Conservation (phyloP, 2,797 vertebrate species). For the Ataeniobius toweri region DNA sequence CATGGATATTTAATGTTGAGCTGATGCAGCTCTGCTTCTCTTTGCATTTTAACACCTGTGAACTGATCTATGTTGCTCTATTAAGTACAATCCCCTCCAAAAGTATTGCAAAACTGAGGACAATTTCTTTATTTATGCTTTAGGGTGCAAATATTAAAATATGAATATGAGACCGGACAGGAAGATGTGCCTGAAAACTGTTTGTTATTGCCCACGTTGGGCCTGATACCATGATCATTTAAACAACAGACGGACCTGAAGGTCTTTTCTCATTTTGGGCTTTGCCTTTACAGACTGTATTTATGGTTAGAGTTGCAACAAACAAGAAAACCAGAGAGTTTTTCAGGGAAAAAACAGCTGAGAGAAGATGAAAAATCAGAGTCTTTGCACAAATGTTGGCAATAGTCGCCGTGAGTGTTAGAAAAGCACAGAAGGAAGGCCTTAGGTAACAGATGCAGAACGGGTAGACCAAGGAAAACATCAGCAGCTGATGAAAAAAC, state of each 20-base stretch:
- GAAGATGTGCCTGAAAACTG: background rate
- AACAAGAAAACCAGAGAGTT: background rate
- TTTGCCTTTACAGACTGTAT: background rate
- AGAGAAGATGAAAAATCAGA: background rate
- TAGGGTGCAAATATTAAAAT: background rate
- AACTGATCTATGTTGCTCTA: background rate
- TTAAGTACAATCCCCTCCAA: background rate
- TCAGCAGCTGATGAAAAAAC: background rate
- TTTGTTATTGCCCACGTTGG: background rate
- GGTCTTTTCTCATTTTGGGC: background rate
- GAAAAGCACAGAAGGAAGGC: background rate
- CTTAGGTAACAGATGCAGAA: background rate
- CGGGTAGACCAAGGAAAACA: background rate
- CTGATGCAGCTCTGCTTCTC: background rate
- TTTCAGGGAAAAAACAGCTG: background rate
- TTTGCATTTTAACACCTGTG: constrained; percentile 20
- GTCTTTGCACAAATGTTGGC: background rate
- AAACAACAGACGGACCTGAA: background rate
- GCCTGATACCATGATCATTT: background rate
- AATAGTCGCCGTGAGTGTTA: background rate
- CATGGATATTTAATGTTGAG: constrained; percentile 22
- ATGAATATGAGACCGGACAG: background rate
- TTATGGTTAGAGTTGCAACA: background rate
- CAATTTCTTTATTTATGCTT: background rate
- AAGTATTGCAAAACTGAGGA: background rate